These are phyloP conservation scores for Eulemur albifrons DNA, from an alignment of 2,797 vertebrate species.

Conservation along the genomic window DNA sequence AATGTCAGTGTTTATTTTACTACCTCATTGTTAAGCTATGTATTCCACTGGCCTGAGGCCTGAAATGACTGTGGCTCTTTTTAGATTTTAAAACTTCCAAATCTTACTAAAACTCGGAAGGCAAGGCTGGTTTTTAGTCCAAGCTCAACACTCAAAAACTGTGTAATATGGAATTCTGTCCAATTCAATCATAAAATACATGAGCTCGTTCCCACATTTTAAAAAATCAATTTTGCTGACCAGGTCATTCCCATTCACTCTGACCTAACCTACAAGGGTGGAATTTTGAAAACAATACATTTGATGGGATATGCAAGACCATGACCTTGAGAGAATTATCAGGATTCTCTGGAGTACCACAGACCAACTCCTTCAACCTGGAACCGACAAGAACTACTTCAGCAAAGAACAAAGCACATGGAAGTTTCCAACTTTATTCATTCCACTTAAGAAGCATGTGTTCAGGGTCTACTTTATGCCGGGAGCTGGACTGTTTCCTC, in stretches of 20 bases:
- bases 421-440: background rate
- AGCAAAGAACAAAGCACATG: background rate
- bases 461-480: background rate
- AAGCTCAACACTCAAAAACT: background rate
- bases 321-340: background rate
- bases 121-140: background rate
- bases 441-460: background rate
- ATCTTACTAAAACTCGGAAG: background rate
- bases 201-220: background rate
- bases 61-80: background rate
- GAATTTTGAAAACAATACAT: background rate
- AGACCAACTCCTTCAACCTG: background rate
- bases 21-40: background rate
- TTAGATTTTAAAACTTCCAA: background rate
- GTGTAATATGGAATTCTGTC: background rate
- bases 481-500: background rate
- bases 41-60: background rate
- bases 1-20: background rate
- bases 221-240: background rate
- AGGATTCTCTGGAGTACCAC: background rate
- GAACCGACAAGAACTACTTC: background rate
- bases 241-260: background rate
- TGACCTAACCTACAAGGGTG: background rate
- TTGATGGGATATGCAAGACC: background rate
- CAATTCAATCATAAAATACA: background rate